These are phyloP conservation scores for Otolemur garnettii DNA, from an alignment of 2,113 vertebrate genomes.

Conservation along the genomic window DNA sequence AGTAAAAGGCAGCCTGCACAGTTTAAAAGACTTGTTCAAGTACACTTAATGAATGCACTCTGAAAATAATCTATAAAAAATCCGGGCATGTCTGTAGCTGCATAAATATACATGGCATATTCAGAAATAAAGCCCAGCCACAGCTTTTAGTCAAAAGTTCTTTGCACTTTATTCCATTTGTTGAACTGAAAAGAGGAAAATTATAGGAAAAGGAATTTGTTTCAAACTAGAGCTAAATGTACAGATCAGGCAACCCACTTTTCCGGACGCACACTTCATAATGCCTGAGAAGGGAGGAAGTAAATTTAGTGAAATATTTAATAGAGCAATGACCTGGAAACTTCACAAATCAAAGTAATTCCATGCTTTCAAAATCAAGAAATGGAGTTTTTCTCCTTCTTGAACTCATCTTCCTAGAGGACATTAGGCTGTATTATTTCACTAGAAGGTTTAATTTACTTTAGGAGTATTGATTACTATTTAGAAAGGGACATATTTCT, in stretches of 20 bases:
- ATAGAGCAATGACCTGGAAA: slow-evolving; percentile 17
- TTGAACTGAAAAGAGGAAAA: slow-evolving; percentile 31
- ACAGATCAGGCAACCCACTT: background rate
- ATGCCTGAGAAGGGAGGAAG: background rate
- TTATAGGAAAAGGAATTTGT: background rate
- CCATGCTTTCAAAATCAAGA: background rate
- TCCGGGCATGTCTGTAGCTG: background rate
- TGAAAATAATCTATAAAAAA: background rate
- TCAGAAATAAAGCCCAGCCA: background rate
- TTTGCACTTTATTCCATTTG: background rate
- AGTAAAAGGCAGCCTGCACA: background rate
- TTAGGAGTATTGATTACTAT: slow-evolving; percentile 6
- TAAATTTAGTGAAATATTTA: slow-evolving; percentile 13
- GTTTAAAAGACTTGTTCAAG: background rate
- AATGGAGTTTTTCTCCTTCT: background rate
- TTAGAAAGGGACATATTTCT: slow-evolving; percentile 48
- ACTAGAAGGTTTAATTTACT: slow-evolving; percentile 30
- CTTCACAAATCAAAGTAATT: background rate
- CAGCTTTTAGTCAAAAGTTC: background rate
- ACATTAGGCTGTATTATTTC: background rate
- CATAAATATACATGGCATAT: background rate
- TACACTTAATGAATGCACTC: background rate
- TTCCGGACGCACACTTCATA: background rate
- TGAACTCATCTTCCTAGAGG: background rate
- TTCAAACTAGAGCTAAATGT: background rate